Percentiles rank a stretch among this genome's conserved stretches.
These are phyloP conservation scores for Danio choprae DNA, from an alignment of 2,797 vertebrate species.

Conservation along the genomic window DNA sequence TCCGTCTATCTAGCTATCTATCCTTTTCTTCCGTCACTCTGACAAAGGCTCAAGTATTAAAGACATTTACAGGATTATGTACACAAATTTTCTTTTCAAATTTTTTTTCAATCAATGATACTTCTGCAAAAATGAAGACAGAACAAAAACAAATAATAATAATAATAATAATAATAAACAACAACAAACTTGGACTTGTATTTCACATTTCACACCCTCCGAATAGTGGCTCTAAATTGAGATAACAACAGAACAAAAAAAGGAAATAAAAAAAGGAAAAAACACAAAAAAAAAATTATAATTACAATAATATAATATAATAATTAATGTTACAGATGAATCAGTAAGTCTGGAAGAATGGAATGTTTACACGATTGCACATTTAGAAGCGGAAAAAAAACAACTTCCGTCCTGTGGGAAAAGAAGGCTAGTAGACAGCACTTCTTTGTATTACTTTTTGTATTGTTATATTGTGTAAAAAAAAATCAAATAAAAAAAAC, in stretches of 20 bases:
- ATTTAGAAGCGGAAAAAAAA: slow-evolving; percentile 86
- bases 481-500: slow-evolving; percentile 79
- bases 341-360: slow-evolving; percentile 88
- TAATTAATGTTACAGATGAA: slow-evolving; percentile 89
- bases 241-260: slow-evolving; percentile 80
- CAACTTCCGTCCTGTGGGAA: slow-evolving; percentile 82
- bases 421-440: slow-evolving; percentile 55
- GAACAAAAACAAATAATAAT: slow-evolving; percentile 69
- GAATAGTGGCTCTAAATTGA: slow-evolving; percentile 94
- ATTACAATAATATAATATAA: slow-evolving; percentile 77
- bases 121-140: slow-evolving; percentile 74
- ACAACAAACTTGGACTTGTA: slow-evolving; percentile 71
- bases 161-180: slow-evolving; percentile 63
- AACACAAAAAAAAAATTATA: slow-evolving; percentile 73
- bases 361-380: slow-evolving; percentile 99
- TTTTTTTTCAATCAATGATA: slow-evolving; percentile 69
- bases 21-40: slow-evolving; percentile 73
- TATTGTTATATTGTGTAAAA: slow-evolving; percentile 79
- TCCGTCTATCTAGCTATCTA: slow-evolving; percentile 76
- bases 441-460: slow-evolving; percentile 70
- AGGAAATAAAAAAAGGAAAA: slow-evolving; percentile 56
- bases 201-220: slow-evolving; percentile 97
- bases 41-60: slow-evolving; percentile 99
- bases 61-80: slow-evolving; percentile 99
- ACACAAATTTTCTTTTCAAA: slow-evolving; percentile 85